Conservation (phyloP, 1,140 invertebrate species). For the Rhagoletis pomonella region DNA sequence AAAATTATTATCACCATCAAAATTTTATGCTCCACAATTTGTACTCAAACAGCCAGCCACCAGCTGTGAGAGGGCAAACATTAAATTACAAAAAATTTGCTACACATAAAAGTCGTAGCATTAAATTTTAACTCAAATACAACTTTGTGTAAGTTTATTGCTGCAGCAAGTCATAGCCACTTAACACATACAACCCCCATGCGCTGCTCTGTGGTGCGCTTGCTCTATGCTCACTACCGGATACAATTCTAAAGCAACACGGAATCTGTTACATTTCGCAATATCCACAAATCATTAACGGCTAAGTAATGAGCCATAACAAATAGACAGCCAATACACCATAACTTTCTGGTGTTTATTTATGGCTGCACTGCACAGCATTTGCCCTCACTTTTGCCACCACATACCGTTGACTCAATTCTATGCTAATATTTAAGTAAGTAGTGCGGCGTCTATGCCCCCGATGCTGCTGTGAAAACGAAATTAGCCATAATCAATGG, state of each 20-base stretch:
- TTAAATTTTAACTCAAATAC: conserved; percentile 10
- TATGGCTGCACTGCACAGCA: background rate
- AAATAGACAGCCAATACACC: background rate
- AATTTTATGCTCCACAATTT: conserved; percentile 23
- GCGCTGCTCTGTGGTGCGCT: background rate
- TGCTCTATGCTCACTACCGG: background rate
- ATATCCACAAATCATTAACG: conserved; percentile 40
- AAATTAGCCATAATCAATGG: conserved; percentile 41
- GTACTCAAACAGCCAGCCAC: background rate
- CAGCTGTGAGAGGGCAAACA: background rate
- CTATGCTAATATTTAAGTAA: background rate
- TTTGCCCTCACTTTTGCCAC: background rate
- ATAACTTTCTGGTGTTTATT: background rate
- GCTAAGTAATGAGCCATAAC: conserved; percentile 32
- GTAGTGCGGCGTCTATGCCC: background rate
- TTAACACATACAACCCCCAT: background rate
- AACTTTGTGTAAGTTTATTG: background rate
- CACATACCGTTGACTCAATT: background rate
- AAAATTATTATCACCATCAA: conserved; percentile 39
- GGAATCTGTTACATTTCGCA: conserved; percentile 44
- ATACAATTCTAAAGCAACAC: conserved; percentile 20
- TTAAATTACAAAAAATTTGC: conserved; percentile 4
- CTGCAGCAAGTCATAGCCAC: background rate
- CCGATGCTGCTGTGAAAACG: background rate
- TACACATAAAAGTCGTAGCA: background rate